Evolutionary conservation across 2,888 invertebrate genomes (phyloP).

Genomic region (Metopia argyrocephala): DNA sequence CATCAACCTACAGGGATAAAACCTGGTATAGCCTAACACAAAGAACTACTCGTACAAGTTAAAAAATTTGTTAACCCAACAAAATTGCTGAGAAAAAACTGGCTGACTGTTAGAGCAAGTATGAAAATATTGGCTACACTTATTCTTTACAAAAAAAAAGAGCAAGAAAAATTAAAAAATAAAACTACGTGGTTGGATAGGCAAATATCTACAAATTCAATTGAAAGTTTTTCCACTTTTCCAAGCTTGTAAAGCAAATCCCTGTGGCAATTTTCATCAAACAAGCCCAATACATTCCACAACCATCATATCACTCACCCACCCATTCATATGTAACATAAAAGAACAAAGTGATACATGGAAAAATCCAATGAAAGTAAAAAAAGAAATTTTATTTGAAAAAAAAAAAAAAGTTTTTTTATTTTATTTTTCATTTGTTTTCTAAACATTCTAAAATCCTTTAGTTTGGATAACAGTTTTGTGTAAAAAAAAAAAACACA

Average conservation of each 20-base stretch:
- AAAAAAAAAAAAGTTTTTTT: slow-evolving; percentile 45
- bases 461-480: slow-evolving; percentile 24
- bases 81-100: slow-evolving; percentile 43
- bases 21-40: slow-evolving; percentile 7
- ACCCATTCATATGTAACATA: neutral
- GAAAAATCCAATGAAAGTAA: slow-evolving; percentile 28
- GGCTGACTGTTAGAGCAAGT: neutral
- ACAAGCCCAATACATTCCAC: slow-evolving; percentile 28
- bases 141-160: slow-evolving; percentile 12
- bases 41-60: slow-evolving; percentile 36
- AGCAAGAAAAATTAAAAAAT: neutral
- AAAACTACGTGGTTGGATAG: slow-evolving; percentile 62
- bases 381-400: neutral
- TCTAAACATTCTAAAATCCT: slow-evolving; percentile 56
- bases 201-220: slow-evolving; percentile 72
- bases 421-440: slow-evolving; percentile 36
- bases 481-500: neutral
- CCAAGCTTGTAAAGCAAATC: slow-evolving; percentile 72
- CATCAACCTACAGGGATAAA: slow-evolving; percentile 32
- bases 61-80: slow-evolving; percentile 54
- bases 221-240: slow-evolving; percentile 73
- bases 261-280: slow-evolving; percentile 74
- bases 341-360: slow-evolving; percentile 13
- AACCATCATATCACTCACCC: neutral
- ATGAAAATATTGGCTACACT: slow-evolving; percentile 41